phyloP scores from a whole-genome alignment of 1,140 invertebrate species.

The Lerema accius region DNA sequence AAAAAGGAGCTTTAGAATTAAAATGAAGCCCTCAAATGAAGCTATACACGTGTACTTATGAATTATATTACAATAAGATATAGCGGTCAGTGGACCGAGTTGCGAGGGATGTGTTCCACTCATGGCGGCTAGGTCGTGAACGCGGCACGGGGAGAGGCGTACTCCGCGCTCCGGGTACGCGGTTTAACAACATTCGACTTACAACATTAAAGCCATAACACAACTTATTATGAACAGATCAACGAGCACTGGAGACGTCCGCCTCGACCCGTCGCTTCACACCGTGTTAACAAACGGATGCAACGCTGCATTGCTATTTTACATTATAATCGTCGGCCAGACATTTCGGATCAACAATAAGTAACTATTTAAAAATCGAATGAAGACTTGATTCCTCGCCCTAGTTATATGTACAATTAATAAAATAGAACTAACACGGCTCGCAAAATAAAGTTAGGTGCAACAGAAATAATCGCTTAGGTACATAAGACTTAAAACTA shows the following conservation, averaged over 20 bases:
- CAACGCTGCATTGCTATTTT: slow-evolving; percentile 69
- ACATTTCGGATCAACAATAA: slow-evolving; percentile 68
- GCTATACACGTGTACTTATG: slow-evolving; percentile 52
- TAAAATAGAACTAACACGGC: slow-evolving; percentile 73
- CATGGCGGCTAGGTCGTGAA: slow-evolving; percentile 17
- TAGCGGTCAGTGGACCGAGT: slow-evolving; percentile 54
- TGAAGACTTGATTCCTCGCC: slow-evolving; percentile 69
- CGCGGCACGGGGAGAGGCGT: slow-evolving; percentile 14
- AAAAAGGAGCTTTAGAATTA: slow-evolving; percentile 41
- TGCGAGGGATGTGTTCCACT: slow-evolving; percentile 64
- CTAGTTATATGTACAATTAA: slow-evolving; percentile 79
- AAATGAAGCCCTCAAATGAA: slow-evolving; percentile 18
- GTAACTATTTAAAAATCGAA: slow-evolving; percentile 66
- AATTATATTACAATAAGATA: slow-evolving; percentile 59
- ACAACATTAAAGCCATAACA: slow-evolving; percentile 21
- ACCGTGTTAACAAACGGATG: slow-evolving; percentile 59
- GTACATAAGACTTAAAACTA: slow-evolving; percentile 76
- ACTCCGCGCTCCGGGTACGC: slow-evolving; percentile 26
- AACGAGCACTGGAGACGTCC: slow-evolving; percentile 14
- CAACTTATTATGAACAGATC: slow-evolving; percentile 19
- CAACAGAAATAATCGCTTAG: slow-evolving; percentile 76
- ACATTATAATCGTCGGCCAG: slow-evolving; percentile 66
- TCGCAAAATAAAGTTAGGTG: slow-evolving; percentile 76
- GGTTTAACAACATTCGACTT: slow-evolving; percentile 20
- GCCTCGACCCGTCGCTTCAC: slow-evolving; percentile 44